These are phyloP conservation scores for Tachina lurida DNA, from an alignment of 2,888 invertebrate genomes.

Conservation along the genomic window DNA sequence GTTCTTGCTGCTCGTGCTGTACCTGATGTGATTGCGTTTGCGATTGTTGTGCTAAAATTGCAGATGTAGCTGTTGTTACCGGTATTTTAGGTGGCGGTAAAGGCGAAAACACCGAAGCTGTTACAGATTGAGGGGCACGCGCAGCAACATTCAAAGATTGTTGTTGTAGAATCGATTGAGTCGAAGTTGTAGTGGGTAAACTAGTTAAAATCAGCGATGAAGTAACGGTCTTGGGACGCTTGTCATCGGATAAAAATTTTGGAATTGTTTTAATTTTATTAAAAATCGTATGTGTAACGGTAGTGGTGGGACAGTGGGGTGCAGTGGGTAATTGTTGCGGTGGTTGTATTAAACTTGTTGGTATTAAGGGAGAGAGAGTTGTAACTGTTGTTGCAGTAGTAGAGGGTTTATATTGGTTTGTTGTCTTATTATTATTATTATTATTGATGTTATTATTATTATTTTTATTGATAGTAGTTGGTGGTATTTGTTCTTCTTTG, in stretches of 20 bases:
- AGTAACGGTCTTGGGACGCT: conserved; percentile 64
- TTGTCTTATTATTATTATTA: conserved; percentile 42
- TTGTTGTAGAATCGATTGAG: conserved; percentile 64
- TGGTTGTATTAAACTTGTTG: conserved; percentile 25
- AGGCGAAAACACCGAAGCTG: conserved; percentile 78
- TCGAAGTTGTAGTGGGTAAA: conserved; percentile 67
- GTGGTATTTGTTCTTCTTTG: conserved; percentile 63
- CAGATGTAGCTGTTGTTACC: conserved; percentile 68
- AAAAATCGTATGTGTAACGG: conserved; percentile 65
- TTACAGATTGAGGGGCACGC: conserved; percentile 76
- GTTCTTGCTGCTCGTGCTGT: conserved; percentile 73
- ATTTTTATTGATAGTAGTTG: conserved; percentile 28
- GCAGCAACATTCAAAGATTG: conserved; percentile 72
- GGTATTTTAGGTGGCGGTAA: conserved; percentile 73
- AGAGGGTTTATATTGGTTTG: conserved; percentile 29
- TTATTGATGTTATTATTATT: conserved; percentile 48
- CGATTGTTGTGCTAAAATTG: conserved; percentile 70
- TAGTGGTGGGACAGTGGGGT: conserved; percentile 63
- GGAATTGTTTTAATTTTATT: conserved; percentile 57
- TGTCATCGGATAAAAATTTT: conserved; percentile 55
- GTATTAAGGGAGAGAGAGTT: conserved; percentile 23
- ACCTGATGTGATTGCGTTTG: conserved; percentile 55
- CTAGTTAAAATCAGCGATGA: conserved; percentile 61
- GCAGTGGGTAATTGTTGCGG: conserved; percentile 60
- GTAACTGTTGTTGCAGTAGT: conserved; percentile 15